Conservation (phyloP, 2,888 invertebrate species). For the Yponomeuta cagnagella region DNA sequence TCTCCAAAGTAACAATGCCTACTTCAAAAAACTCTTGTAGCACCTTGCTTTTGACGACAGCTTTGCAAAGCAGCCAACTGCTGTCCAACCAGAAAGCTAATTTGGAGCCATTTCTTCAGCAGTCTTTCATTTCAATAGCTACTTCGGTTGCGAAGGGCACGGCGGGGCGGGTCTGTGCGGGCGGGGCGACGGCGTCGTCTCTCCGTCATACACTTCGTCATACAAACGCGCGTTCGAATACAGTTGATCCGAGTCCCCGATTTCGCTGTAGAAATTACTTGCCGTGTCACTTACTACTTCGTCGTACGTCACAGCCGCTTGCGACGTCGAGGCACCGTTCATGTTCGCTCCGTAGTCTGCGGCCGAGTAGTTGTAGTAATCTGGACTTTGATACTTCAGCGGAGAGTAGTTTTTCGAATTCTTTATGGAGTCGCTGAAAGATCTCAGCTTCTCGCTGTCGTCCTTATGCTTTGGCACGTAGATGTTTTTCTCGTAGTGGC, state of each 20-base stretch:
- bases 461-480: conserved; percentile 60
- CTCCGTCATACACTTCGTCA: conserved; percentile 52
- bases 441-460: conserved; percentile 51
- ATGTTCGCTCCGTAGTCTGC: conserved; percentile 16
- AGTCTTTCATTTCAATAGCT: conserved; percentile 13
- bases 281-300: conserved; percentile 59
- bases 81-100: too few species aligned
- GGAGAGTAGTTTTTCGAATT: conserved; percentile 67
- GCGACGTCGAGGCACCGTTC: conserved; percentile 36
- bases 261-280: conserved; percentile 60
- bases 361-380: conserved; percentile 17
- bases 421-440: conserved; percentile 56
- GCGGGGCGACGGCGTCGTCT: conserved; percentile 49
- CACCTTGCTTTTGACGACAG: too few species aligned
- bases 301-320: conserved; percentile 41
- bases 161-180: conserved; percentile 79
- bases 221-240: conserved; percentile 50
- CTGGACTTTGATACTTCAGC: conserved; percentile 41
- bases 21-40: too few species aligned
- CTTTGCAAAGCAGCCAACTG: too few species aligned
- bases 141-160: conserved; percentile 59
- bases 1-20: too few species aligned
- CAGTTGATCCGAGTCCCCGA: conserved; percentile 36
- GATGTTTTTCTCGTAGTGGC: conserved; percentile 63
- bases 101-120: too few species aligned